These are phyloP conservation scores for Drosophila peninsularis DNA, from an alignment of 2,888 invertebrate genomes.

Conservation along the genomic window DNA sequence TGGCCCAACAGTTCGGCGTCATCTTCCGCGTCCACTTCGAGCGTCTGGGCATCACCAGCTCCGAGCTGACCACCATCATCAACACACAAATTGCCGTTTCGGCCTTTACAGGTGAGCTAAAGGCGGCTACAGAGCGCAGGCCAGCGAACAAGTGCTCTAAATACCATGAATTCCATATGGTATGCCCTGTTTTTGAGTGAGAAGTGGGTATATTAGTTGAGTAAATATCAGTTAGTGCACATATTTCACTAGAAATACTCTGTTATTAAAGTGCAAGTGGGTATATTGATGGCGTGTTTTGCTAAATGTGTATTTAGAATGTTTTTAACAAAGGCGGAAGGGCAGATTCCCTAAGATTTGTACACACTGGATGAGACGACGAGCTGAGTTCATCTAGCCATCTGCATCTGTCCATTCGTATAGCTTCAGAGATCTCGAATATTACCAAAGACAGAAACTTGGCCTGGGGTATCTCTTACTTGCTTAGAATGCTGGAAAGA, in stretches of 20 bases:
- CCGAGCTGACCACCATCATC: constrained; percentile 89
- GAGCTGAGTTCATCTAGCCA: background rate
- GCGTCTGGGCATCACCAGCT: constrained; percentile 87
- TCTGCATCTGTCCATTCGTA: background rate
- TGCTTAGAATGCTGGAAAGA: too few species aligned
- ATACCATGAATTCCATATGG: background rate
- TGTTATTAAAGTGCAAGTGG: background rate
- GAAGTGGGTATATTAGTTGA: background rate
- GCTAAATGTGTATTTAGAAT: too few species aligned
- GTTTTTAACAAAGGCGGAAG: too few species aligned
- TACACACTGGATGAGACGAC: background rate
- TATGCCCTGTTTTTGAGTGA: background rate
- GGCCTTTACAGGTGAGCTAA: constrained; percentile 88
- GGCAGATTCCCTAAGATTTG: background rate
- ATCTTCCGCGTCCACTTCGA: constrained; percentile 88
- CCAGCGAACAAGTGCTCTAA: background rate
- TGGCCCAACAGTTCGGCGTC: constrained; percentile 90
- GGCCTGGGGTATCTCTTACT: too few species aligned
- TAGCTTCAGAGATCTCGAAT: too few species aligned
- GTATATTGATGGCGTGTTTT: background rate
- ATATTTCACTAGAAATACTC: background rate
- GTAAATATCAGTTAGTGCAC: too few species aligned
- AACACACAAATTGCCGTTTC: constrained; percentile 90
- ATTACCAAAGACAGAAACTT: too few species aligned
- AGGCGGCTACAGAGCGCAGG: too few species aligned